These are phyloP conservation scores for Meda fulgida DNA, from an alignment of 2,797 vertebrate species.

Conservation along the genomic window DNA sequence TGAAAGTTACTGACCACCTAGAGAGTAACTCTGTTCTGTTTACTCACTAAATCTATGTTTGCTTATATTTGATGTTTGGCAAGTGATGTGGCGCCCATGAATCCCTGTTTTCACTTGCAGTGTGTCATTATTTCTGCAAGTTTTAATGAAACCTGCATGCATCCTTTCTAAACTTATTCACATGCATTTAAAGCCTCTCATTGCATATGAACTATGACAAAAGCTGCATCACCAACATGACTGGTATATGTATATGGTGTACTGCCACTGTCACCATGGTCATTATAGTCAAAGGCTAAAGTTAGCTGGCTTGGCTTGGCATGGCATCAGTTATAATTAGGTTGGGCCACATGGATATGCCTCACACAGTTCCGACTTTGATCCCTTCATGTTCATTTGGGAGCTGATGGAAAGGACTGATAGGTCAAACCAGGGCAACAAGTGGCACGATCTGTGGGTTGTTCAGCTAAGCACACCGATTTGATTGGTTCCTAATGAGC, in stretches of 20 bases:
- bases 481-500: slow-evolving; percentile 60
- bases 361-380: slow-evolving; percentile 25
- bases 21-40: too few species aligned
- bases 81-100: background rate
- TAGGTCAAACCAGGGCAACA: slow-evolving; percentile 46
- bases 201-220: background rate
- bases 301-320: slow-evolving; percentile 1
- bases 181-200: background rate
- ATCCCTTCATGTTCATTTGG: slow-evolving; percentile 39
- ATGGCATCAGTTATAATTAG: slow-evolving; percentile 33
- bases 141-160: slow-evolving; percentile 10
- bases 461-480: slow-evolving; percentile 40
- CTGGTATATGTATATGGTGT: background rate
- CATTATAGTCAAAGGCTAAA: slow-evolving; percentile 19
- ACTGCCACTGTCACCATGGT: slow-evolving; percentile 32
- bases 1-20: too few species aligned
- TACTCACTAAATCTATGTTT: too few species aligned
- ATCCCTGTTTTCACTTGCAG: background rate
- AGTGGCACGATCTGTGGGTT: slow-evolving; percentile 42
- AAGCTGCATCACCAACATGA: background rate
- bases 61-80: too few species aligned
- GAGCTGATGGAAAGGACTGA: slow-evolving; percentile 23
- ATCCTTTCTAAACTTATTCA: slow-evolving; percentile 1
- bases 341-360: slow-evolving; percentile 12
- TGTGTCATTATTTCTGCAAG: slow-evolving; percentile 4